Percentiles rank a stretch among this genome's conserved stretches.
Evolutionary conservation across 1,140 invertebrate genomes (phyloP).

Genomic region (Hyphantria cunea): DNA sequence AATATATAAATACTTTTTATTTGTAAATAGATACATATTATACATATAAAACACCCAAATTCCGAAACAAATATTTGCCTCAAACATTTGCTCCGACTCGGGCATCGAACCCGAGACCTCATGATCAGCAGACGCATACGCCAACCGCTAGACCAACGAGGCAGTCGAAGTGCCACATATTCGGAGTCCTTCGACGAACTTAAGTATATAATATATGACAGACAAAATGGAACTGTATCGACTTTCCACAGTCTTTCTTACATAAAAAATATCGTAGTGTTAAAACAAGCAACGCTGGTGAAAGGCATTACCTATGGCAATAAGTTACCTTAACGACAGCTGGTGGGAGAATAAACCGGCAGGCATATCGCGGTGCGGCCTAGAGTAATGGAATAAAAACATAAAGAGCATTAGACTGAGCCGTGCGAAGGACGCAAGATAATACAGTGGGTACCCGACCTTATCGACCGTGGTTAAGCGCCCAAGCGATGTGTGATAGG

Average conservation of each 20-base stretch:
- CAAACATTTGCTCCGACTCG: too few relatives aligned
- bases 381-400: slow-evolving; percentile 52
- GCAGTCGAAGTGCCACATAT: too few relatives aligned
- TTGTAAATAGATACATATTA: too few relatives aligned
- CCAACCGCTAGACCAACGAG: too few relatives aligned
- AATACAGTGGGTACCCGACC: slow-evolving; percentile 31
- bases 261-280: slow-evolving; percentile 26
- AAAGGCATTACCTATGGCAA: slow-evolving; percentile 34
- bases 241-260: slow-evolving; percentile 7
- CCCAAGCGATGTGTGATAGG: slow-evolving; percentile 32
- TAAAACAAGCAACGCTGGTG: slow-evolving; percentile 25
- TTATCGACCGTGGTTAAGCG: slow-evolving; percentile 29
- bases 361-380: slow-evolving; percentile 25
- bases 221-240: not conserved
- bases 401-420: slow-evolving; percentile 47
- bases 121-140: too few relatives aligned
- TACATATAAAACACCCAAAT: too few relatives aligned
- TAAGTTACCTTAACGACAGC: slow-evolving; percentile 41
- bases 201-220: too few relatives aligned
- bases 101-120: too few relatives aligned
- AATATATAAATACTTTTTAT: too few relatives aligned
- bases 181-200: too few relatives aligned
- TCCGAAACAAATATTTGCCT: too few relatives aligned
- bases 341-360: slow-evolving; percentile 25
- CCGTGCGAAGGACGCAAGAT: slow-evolving; percentile 32